Evolutionary conservation across 1,140 invertebrate species (phyloP).

Genomic region (Musca vetustissima): DNA sequence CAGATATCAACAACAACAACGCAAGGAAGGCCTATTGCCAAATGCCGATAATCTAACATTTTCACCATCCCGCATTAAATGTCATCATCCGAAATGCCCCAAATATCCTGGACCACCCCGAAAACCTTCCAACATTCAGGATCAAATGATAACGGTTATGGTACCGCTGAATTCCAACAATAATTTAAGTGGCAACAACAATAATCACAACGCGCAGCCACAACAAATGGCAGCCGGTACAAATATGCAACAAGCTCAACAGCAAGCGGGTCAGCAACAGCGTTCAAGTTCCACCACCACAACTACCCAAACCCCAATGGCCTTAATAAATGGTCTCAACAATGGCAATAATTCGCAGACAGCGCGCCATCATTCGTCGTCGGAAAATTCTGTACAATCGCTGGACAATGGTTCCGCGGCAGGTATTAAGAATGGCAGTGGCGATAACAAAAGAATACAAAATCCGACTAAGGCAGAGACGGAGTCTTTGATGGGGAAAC

Average conservation of each 20-base stretch:
- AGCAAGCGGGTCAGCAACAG: conserved; percentile 24
- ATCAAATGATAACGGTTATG: conserved; percentile 56
- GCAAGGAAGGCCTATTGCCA: conserved; percentile 51
- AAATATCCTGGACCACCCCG: conserved; percentile 46
- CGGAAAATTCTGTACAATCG: conserved; percentile 53
- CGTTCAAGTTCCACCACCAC: background rate
- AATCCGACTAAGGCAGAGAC: conserved; percentile 35
- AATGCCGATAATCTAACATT: conserved; percentile 55
- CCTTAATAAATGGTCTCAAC: conserved; percentile 44
- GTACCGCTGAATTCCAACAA: conserved; percentile 52
- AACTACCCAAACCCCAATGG: conserved; percentile 29
- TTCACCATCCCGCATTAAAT: conserved; percentile 54
- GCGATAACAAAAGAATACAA: conserved; percentile 43
- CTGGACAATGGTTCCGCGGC: conserved; percentile 28
- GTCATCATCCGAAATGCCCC: conserved; percentile 55
- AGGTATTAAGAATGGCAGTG: conserved; percentile 34
- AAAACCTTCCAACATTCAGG: conserved; percentile 53
- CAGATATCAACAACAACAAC: conserved; percentile 53
- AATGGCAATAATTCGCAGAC: conserved; percentile 32
- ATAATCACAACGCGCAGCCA: conserved; percentile 29
- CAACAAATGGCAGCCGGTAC: conserved; percentile 28
- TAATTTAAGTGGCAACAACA: conserved; percentile 33
- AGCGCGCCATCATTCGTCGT: conserved; percentile 44
- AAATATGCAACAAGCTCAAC: conserved; percentile 14
- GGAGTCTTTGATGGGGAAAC: conserved; percentile 24